A percentile compares a stretch with the other conserved stretches of the same genome.
Evolutionary conservation across 2,797 vertebrate species (phyloP).

Genomic region (Rhynchonycteris naso): DNA sequence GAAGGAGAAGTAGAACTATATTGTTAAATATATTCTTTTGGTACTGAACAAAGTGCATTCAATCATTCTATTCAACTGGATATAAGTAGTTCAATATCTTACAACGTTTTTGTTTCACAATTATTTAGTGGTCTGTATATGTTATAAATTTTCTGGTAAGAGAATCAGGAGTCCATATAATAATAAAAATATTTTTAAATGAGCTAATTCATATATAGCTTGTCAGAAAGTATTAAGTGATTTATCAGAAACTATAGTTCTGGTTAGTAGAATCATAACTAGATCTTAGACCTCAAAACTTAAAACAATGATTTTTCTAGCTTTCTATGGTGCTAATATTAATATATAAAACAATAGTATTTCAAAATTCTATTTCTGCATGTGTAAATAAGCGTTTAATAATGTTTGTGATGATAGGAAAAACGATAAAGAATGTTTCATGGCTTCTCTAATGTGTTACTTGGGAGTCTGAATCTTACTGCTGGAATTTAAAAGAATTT

Average conservation of each 20-base stretch:
- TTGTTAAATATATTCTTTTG: not conserved
- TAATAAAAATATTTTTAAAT: not conserved
- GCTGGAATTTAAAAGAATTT: slow-evolving; percentile 30
- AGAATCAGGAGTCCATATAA: not conserved
- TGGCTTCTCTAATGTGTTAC: slow-evolving; percentile 26
- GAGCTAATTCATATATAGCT: not conserved
- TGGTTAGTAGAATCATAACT: not conserved
- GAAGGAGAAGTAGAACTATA: not conserved
- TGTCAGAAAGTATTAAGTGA: not conserved
- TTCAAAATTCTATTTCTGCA: not conserved
- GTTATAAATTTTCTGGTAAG: not conserved
- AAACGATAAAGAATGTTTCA: not conserved
- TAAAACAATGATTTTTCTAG: not conserved
- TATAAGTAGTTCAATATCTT: not conserved
- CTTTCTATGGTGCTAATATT: not conserved
- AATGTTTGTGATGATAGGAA: not conserved
- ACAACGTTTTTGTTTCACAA: not conserved
- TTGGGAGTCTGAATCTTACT: not conserved
- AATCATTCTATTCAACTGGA: not conserved
- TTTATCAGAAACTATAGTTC: not conserved
- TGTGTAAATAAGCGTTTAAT: not conserved
- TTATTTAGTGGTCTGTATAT: not conserved
- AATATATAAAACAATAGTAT: not conserved
- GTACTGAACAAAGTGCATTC: not conserved
- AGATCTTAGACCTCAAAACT: not conserved